These are phyloP conservation scores for Ciona savignyi DNA, from an alignment of 23 tunicate genomes.

Conservation along the genomic window DNA sequence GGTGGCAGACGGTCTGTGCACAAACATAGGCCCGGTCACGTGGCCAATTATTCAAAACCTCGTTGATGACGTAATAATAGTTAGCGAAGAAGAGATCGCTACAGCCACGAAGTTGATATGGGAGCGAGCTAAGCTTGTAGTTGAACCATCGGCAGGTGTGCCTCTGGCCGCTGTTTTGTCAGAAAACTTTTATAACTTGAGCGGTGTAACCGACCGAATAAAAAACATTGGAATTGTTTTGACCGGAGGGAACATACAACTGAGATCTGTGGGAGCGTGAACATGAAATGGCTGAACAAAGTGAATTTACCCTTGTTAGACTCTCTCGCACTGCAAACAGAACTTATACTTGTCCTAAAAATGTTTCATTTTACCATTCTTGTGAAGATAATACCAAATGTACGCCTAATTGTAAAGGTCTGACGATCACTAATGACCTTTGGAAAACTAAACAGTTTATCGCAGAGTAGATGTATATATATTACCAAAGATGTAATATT, in stretches of 20 bases:
- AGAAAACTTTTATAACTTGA: constrained; percentile 7
- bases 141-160: constrained; percentile 48
- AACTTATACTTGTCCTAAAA: too few species aligned
- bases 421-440: too few species aligned
- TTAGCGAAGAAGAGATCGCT: constrained; percentile 23
- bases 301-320: too few species aligned
- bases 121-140: constrained; percentile 37
- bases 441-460: too few species aligned
- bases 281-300: too few species aligned
- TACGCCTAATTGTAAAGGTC: too few species aligned
- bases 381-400: too few species aligned
- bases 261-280: too few species aligned
- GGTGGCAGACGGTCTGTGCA: constrained; percentile 43
- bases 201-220: not conserved
- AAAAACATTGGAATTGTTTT: constrained; percentile 14
- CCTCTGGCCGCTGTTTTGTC: constrained; percentile 38
- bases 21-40: constrained; percentile 26
- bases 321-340: too few species aligned
- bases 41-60: constrained; percentile 42
- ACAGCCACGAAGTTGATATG: constrained; percentile 21
- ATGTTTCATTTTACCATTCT: too few species aligned
- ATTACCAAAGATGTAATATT: too few species aligned
- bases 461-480: too few species aligned
- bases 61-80: constrained; percentile 53
- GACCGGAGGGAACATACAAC: constrained; percentile 46